Base-by-base conservation (phyloP, 2,888 invertebrate species). In the Liopterus haemorrhoidalis region DNA sequence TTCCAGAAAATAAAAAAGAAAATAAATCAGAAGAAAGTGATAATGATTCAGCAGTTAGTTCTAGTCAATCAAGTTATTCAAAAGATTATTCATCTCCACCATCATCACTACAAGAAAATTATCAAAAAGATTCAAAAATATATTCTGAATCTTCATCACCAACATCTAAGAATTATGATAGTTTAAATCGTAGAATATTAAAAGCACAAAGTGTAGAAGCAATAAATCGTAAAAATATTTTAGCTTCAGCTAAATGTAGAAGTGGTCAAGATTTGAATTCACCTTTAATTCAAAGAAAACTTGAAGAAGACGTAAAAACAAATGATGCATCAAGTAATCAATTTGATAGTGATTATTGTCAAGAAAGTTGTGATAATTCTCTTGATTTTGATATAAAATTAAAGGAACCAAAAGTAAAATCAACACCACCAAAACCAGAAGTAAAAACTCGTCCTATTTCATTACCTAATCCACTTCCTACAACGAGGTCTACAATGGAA, bases 11-110 rank as follows among this genome's bases (percentile, higher is more conserved):
- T 24, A 9, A 27, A 11, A 27, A 19, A 18, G 25, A 38, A n/a
- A 33, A 28, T 28, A 9, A 8, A 5, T 28, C 11, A 28, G 11
- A 11, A 8, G 41, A 41, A 22, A 85, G 85, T 58, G 90, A 90
- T 64, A 88, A 87, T 59, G 90, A 91, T 66, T 90, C 89, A 19
- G 89, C 89, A 3, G 85, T 90, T 63, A 89, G 89, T 63, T 85
- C 85, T 35, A 85, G 85, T 54, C 81, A 86, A 41, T 88, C 86
- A 31, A 84, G 84, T 62, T 81, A 81, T 62, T 85, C 85, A 2
- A 79, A 82, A 51, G 81, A 80, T 48, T 78, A 79, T 52, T 87
- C 89, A 18, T 88, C 82, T 1, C 79, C 81, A 3, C 71, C 75
- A 51, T 82, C 88, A 1, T 84, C 84, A 59, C 31, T 45, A 16